Evolutionary conservation across 2,888 invertebrate genomes (phyloP), one percentile per base, ranked within the genome.

Genomic region (Hirtodrosophila alboralis): DNA sequence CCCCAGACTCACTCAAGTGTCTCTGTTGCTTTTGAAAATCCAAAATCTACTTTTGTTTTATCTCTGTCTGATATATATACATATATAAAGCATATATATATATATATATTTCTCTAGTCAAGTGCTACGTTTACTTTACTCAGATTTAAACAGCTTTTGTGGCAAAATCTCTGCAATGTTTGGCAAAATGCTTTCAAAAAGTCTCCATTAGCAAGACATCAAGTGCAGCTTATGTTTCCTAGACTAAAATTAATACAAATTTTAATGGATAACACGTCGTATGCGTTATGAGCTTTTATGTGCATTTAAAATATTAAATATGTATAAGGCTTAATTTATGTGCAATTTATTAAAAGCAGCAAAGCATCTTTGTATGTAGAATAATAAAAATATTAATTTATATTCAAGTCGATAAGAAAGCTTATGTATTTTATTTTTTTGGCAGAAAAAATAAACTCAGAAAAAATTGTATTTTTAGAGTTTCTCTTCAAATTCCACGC

Each of bases 1-100:
- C 45, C 44, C 34, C 52, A 37, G 41, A 40, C 60, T 31, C 41
- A 40, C 60, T 31, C 41, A 34, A 60, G 57, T 69, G 52, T 41
- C 62, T 26, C 23, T 28, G 6, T 33, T 52, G 64, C 47, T 56
- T 47, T 31, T 13, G 7, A 52, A 58, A 8, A 30, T 16, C 9
- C n/a, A n/a, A 41, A 49, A 62, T 52, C 43, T 14, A 37, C 23
- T 56, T 21, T 26, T 38, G 58, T 48, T 60, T 49, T 48, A 45
- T 49, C 53, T 54, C 34, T 30, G 26, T 54, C 34, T 18, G 30
- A 34, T 18, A 34, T 34, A 43, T 21, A 36, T 41, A 30, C 6
- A 7, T 26, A 13, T 4, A 27, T 23, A 23, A 1, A 7, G 4
- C 10, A 10, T 28, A 28, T n/a, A 1, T 23, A 10, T 4, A 10